Conservation (phyloP, 1,140 invertebrate genomes). For the Stratiolaelaps scimitus region DNA sequence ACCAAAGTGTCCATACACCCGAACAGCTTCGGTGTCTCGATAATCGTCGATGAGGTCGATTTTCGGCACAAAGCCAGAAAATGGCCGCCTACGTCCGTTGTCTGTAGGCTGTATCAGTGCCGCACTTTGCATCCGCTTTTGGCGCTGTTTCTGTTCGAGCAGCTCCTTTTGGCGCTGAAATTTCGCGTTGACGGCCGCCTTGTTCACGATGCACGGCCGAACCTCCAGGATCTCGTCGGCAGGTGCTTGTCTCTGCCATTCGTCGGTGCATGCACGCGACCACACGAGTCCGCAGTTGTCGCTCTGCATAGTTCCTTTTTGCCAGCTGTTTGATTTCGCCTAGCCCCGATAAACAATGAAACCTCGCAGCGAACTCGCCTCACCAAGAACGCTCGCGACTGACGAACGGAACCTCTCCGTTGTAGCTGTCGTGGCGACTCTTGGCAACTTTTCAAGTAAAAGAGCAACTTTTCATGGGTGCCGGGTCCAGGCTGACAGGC, state of each 20-base stretch:
- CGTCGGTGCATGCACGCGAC: not conserved
- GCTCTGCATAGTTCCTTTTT: no score
- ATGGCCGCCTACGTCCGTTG: not conserved
- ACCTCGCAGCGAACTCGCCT: no score
- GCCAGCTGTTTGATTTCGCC: no score
- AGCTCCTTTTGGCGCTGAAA: slow-evolving; percentile 17
- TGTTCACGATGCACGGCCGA: slow-evolving; percentile 6
- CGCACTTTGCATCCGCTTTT: slow-evolving; percentile 16
- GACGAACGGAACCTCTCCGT: no score
- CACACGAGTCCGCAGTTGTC: not conserved
- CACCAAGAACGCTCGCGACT: no score
- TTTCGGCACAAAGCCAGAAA: slow-evolving; percentile 2
- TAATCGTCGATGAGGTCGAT: slow-evolving; percentile 14
- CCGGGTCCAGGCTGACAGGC: no score
- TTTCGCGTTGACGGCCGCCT: not conserved
- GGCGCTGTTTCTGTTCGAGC: slow-evolving; percentile 12
- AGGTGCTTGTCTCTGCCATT: no score
- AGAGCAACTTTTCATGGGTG: no score
- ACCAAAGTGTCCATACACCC: slow-evolving; percentile 1
- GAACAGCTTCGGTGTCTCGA: not conserved
- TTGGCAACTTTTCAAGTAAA: no score
- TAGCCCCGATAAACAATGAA: no score
- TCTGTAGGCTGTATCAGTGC: slow-evolving; percentile 2
- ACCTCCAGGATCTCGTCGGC: not conserved
- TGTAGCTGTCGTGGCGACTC: no score